Evolutionary conservation across 2,888 invertebrate species (phyloP), one percentile per base, ranked within the genome.

Genomic region (Drosophila fungiperda): DNA sequence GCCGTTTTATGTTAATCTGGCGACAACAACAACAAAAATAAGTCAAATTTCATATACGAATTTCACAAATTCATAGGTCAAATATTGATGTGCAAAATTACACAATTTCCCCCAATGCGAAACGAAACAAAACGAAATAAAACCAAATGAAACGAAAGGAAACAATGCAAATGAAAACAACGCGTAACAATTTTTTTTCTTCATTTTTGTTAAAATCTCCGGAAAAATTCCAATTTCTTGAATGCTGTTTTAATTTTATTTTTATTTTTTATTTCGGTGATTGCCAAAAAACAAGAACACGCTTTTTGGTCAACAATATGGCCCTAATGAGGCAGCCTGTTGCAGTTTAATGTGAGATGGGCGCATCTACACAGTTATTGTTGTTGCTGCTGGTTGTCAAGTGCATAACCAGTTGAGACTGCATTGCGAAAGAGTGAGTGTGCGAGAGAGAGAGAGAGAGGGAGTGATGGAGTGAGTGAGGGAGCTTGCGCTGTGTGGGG

Each of bases 1-100:
- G 73, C 59, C 78, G 81, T 79, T 85, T 88, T 77, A 78, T 85
- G 82, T 74, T 74, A 84, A 85, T 85, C 58, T 62, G n/a, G 3
- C 15, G 20, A 52, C 33, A 60, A 53, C 15, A 15, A 61, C 1
- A 26, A 26, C 1, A 26, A 57, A 35, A 53, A 36, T 29, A 53
- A 63, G 23, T 45, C 45, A 45, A 45, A 72, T 76, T 76, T 76
- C 68, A 64, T 50, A 80, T 33, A 54, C 17, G 69, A 73, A 79
- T 77, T 77, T 73, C 73, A 81, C 66, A 79, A 73, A 78, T 60
- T 70, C 85, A 73, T 82, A 71, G 80, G 72, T 80, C 81, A 78
- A 82, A 82, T 66, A 87, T 84, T 84, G 79, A 76, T 76, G 76
- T 61, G 77, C 76, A 42, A 87, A 89, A 85, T 85, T 85, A 76